Evolutionary conservation across 1,140 invertebrate genomes (phyloP).

Genomic region (Lordiphosa collinella): DNA sequence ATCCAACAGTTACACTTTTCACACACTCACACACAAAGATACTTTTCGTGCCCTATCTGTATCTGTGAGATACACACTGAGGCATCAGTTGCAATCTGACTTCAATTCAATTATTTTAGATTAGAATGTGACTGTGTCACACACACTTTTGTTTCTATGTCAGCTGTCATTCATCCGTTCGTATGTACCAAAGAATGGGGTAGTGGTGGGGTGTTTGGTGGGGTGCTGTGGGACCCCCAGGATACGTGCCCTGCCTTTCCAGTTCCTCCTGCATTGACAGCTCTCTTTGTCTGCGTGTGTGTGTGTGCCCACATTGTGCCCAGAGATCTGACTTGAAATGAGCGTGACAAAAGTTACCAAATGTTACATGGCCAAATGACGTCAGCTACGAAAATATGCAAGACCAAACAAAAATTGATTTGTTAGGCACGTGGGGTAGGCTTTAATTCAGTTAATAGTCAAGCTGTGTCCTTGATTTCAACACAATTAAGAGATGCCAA

Average conservation of each 20-base stretch:
- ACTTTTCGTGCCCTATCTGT: conserved; percentile 21
- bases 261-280: conserved; percentile 49
- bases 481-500: background rate
- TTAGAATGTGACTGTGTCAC: conserved; percentile 77
- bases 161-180: conserved; percentile 76
- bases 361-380: conserved; percentile 31
- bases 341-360: conserved; percentile 51
- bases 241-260: conserved; percentile 64
- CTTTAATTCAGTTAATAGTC: too few relatives aligned
- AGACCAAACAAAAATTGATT: background rate
- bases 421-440: background rate
- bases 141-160: conserved; percentile 73
- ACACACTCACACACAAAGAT: background rate
- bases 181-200: conserved; percentile 38
- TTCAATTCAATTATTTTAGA: conserved; percentile 78
- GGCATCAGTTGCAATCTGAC: conserved; percentile 77
- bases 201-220: background rate
- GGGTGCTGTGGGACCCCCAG: conserved; percentile 27
- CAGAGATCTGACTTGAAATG: conserved; percentile 34
- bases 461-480: background rate
- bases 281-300: conserved; percentile 22
- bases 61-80: conserved; percentile 35
- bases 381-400: conserved; percentile 15
- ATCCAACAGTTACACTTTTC: conserved; percentile 1
- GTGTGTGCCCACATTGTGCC: conserved; percentile 21